Base-by-base conservation (phyloP, 2,888 invertebrate genomes). In the Asteroscopus sphinx region DNA sequence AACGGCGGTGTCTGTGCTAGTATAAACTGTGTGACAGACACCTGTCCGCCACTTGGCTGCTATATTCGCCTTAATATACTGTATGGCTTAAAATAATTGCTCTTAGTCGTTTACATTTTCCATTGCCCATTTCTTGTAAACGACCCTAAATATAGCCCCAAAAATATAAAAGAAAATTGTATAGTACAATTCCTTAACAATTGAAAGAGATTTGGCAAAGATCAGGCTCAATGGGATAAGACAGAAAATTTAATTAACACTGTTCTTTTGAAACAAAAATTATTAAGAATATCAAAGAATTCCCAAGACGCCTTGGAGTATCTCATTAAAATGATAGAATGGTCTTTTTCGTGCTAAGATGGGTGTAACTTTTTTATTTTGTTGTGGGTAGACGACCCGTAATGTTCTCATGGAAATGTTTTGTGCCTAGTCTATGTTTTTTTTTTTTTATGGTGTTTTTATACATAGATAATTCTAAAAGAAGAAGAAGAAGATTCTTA, bases 191-290 rank as follows among this genome's bases (percentile, higher is more conserved):
- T 63, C 41, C 16, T 49, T 46, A 30, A 62, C 62, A 63, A 57
- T 63, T 45, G 63, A 52, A 30, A 52, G 33, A 63, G 40, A 62
- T 68, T 62, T 40, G 44, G 45, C 47, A 45, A 53, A 63, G 65
- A 68, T 64, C 52, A 49, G 30, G 41, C 55, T 48, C 52, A 60
- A 69, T 65, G 60, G 51, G 16, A 65, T 53, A 46, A 60, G 36
- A 37, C 49, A 42, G 56, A 52, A 52, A 60, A 68, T 70, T 68
- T 68, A 68, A 68, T 68, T 68, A 70, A 56, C 60, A 68, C 42
- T 60, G 65, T 51, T 51, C 58, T 49, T 63, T 68, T 52, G 35
- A 46, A 59, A 60, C 40, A 40, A 65, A 53, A 60, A 53, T 60
- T 44, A 49, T 60, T 53, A 65, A 59, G 41, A 53, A 37, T 63